Evolutionary conservation across 35 echinoderm and acorn worm species (phyloP), one percentile per base, ranked within the genome.

Genomic region (Hemicentrotus pulcherrimus): DNA sequence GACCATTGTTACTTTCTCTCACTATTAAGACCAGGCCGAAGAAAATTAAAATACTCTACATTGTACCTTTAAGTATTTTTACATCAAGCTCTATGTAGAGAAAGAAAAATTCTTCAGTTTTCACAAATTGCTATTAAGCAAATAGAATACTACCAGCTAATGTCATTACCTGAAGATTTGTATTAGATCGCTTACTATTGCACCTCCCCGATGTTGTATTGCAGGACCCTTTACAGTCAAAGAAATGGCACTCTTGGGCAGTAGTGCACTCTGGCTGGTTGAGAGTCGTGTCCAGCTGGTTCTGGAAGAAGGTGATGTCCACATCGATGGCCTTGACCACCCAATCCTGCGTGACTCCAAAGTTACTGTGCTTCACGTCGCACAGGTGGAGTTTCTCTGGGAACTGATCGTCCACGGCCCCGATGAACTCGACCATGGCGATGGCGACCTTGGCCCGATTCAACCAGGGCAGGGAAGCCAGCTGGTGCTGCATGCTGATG

Each of bases 141-240:
- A 41, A 41, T 41, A 1, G 35, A 41, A 41, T 1, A 41, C 35
- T 41, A 1, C 3, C 35, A 41, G 35, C 35, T 41, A 1, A 41
- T 41, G 35, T n/a, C 0, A 30, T 30, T 97, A 97, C 97, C 95
- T 97, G 97, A n/a, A 97, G 96, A 88, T 97, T 97, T n/a, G 94
- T 94, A 89, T 97, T 96, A 32, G 45, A 95, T 86, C 97, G 94
- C 31, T 96, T 16, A 22, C 65, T 92, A 35, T 70, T 32, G 87
- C 97, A 97, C 46, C 91, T 94, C 95, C 95, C 48, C 1, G 60
- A 55, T 6, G 61, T 24, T 15, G 91, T 19, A 88, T 97, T 88
- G 86, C 97, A 97, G 16, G 46, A 70, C 6, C 97, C 97, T 61
- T 92, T 92, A 70, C 97, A 97, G 86, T 97, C 97, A 94, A 97